Evolutionary conservation across 2,113 vertebrate genomes (phyloP).

Genomic region (Raphicerus campestris): DNA sequence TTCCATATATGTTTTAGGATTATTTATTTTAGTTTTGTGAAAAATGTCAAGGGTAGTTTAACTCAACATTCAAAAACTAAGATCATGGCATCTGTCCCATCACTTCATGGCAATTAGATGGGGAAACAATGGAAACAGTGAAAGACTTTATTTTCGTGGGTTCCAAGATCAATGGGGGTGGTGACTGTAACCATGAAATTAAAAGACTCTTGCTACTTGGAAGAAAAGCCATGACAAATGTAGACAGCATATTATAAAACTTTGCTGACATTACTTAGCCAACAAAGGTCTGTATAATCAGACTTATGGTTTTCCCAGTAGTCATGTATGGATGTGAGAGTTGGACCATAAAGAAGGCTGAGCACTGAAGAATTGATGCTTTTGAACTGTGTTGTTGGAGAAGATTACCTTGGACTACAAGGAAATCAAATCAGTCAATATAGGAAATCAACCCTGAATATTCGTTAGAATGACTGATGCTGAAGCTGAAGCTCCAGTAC

Average conservation of each 20-base stretch:
- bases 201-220: not conserved
- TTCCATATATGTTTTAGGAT: not conserved
- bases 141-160: not conserved
- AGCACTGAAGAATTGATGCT: not conserved
- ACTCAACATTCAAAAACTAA: not conserved
- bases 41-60: not conserved
- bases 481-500: not conserved
- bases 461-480: not conserved
- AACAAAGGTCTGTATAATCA: not conserved
- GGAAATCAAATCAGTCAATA: not conserved
- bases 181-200: not conserved
- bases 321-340: not conserved
- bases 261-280: not conserved
- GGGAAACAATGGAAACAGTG: not conserved
- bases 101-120: not conserved
- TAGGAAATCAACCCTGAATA: not conserved
- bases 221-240: not conserved
- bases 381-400: not conserved
- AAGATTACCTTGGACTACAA: not conserved
- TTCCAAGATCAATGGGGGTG: not conserved
- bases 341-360: not conserved
- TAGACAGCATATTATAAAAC: not conserved
- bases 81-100: not conserved
- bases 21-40: not conserved
- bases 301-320: not conserved